Evolutionary conservation across 2,888 invertebrate species (phyloP), one percentile per base, ranked within the genome.

Genomic region (Plemyria rubiginata): DNA sequence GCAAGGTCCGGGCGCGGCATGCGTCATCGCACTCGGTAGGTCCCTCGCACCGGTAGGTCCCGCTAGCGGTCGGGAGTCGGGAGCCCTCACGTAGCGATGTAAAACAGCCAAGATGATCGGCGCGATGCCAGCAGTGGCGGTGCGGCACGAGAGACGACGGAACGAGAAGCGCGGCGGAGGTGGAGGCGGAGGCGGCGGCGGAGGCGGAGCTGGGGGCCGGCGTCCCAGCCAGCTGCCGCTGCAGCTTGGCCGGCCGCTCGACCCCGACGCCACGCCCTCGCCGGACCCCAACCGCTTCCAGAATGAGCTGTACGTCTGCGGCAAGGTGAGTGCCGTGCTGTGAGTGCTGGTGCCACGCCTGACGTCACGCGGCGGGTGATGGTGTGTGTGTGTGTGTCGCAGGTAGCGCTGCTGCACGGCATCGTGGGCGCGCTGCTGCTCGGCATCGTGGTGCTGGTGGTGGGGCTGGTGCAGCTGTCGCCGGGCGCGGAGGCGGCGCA

Each of bases 41-140:
- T 15, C 11, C 45, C 15, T 16, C 46, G 57, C 59, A 16, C 41
- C 48, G 16, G 2, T 32, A 52, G 29, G 9, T 46, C 51, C 48
- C 48, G 29, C 53, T 61, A 45, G 54, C 13, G 36, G 53, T 48
- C 22, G 43, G 16, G n/a, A n/a, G n/a, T n/a, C 32, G 45, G 15
- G 43, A 59, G 62, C 54, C 53, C 52, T 70, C 62, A 70, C 66
- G 9, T 50, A 40, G 60, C 65, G 61, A 64, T 67, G 66, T 65
- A 66, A 68, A 74, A 73, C 84, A 91, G 93, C 87, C 74, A 95
- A 94, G 87, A 97, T 97, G 97, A 97, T 97, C 83, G 96, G 96
- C 75, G 96, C 97, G 68, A 96, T 97, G 96, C 96, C 96, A 85
- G 96, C 97, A 72, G 96, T 97, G 88, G 96, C 97, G 61, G 96